A percentile compares a stretch with the other conserved stretches of the same genome.
These are phyloP conservation scores for Gymnogyps californianus DNA, from an alignment of 2,113 vertebrate species.

Conservation along the genomic window DNA sequence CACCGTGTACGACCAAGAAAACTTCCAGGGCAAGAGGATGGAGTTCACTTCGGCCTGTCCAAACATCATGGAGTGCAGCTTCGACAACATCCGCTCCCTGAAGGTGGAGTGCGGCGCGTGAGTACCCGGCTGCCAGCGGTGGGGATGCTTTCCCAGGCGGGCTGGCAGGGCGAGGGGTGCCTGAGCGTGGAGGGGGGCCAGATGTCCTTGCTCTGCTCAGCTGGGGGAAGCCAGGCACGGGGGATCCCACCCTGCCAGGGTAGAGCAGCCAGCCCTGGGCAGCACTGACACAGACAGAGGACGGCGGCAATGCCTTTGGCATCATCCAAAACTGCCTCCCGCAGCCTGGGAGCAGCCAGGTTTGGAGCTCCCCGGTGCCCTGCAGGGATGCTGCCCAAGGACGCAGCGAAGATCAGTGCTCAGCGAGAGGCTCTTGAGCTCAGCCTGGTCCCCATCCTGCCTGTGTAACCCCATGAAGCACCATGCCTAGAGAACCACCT, in stretches of 20 bases:
- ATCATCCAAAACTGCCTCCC: background rate
- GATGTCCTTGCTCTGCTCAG: background rate
- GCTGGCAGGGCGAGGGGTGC: background rate
- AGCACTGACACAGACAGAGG: background rate
- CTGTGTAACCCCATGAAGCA: background rate
- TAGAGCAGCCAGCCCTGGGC: background rate
- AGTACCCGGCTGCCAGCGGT: conserved; percentile 58
- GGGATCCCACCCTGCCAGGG: background rate
- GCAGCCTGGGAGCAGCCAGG: background rate
- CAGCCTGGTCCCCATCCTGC: background rate
- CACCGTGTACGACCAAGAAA: conserved; percentile 93
- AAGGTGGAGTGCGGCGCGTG: conserved; percentile 94
- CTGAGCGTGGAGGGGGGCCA: accelerated
- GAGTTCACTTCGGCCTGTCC: conserved; percentile 90
- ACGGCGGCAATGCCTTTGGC: accelerated
- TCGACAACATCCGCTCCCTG: conserved; percentile 89
- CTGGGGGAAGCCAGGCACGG: background rate
- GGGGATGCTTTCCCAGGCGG: background rate
- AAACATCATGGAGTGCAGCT: conserved; percentile 87
- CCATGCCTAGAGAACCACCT: background rate
- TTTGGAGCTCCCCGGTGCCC: background rate
- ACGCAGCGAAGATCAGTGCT: background rate
- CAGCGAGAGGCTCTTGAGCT: background rate
- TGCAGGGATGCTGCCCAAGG: background rate
- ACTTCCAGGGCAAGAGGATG: conserved; percentile 93